Evolutionary conservation across 64 coral and sea anemone genomes (phyloP).

Genomic region (Trachythela sp.): DNA sequence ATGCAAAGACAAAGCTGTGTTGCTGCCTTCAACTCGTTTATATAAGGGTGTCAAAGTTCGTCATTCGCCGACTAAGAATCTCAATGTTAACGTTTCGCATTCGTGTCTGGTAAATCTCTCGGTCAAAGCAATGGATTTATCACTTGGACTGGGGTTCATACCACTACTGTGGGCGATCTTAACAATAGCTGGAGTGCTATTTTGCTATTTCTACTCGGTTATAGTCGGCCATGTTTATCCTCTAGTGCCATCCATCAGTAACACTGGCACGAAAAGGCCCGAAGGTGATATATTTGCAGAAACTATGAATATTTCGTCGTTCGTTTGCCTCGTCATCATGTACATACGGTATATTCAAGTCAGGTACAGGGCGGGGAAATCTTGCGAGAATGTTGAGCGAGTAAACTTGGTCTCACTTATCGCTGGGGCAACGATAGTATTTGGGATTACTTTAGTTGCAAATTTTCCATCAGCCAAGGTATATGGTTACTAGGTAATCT

Average conservation of each 20-base stretch:
- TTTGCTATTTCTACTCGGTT: conserved; percentile 8
- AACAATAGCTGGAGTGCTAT: neutral
- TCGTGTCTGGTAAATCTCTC: neutral
- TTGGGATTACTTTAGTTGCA: neutral
- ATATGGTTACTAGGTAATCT: neutral
- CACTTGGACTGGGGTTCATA: neutral
- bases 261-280: neutral
- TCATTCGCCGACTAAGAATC: neutral
- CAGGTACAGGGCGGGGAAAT: neutral
- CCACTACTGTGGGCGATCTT: neutral
- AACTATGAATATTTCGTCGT: conserved; percentile 10
- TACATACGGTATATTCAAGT: neutral
- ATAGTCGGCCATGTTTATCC: neutral
- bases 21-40: neutral
- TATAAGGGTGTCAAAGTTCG: no score
- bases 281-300: conserved; percentile 14
- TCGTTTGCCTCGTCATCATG: neutral
- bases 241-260: conserved; percentile 1
- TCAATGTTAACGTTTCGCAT: neutral
- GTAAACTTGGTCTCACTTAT: neutral
- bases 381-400: neutral
- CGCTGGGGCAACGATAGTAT: neutral
- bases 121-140: neutral
- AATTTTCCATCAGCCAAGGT: neutral
- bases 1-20: no score